Percentiles rank a stretch among this genome's conserved stretches.
These are phyloP conservation scores for Mesocentrotus franciscanus DNA, from an alignment of 53 echinoderm and acorn worm species.

Conservation along the genomic window DNA sequence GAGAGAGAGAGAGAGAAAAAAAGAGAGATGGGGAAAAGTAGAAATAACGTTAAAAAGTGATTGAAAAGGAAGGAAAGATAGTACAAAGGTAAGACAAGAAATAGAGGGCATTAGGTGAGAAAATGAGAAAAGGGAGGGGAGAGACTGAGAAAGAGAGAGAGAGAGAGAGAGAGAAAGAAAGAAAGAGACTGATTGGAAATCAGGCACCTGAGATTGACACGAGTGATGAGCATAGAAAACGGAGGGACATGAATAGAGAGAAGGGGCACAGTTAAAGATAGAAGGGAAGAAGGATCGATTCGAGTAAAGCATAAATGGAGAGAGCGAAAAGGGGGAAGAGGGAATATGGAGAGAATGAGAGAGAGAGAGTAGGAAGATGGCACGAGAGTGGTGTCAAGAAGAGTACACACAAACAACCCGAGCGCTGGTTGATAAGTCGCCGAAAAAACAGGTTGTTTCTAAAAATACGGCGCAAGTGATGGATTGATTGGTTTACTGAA, in stretches of 20 bases:
- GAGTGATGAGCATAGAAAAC: too few relatives aligned
- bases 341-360: neutral
- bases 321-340: neutral
- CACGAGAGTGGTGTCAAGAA: neutral
- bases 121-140: too few relatives aligned
- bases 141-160: neutral
- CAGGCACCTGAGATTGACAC: neutral
- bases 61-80: neutral
- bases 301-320: neutral
- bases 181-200: neutral
- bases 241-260: too few relatives aligned
- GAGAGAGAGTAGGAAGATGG: neutral
- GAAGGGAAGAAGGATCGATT: too few relatives aligned
- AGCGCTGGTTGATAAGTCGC: constrained; percentile 44
- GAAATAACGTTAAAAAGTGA: neutral
- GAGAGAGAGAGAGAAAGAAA: neutral
- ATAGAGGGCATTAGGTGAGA: too few relatives aligned
- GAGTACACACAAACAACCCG: constrained; percentile 40
- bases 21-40: neutral
- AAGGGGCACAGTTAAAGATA: too few relatives aligned
- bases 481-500: constrained; percentile 49
- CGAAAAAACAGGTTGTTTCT: constrained; percentile 61
- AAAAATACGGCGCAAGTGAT: constrained; percentile 54
- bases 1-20: neutral
- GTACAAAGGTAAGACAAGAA: neutral